Evolutionary conservation across 1,140 invertebrate genomes (phyloP).

Genomic region (Nebria ingens): DNA sequence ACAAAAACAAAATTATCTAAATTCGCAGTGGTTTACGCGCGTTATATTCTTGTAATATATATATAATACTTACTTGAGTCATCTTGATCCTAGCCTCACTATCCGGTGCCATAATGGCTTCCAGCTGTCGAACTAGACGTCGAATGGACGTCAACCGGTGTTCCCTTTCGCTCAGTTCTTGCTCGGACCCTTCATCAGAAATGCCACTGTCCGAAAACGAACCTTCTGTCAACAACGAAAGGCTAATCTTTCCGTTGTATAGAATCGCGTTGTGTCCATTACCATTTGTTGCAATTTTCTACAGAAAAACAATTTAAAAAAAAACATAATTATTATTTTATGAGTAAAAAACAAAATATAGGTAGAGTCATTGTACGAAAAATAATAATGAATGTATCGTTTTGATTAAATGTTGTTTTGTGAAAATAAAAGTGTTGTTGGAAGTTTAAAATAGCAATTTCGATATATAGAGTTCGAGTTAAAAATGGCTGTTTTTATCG

Average conservation of each 20-base stretch:
- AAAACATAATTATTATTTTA: not conserved
- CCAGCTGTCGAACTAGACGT: constrained; percentile 53
- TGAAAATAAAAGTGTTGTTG: too few species aligned
- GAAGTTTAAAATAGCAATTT: too few species aligned
- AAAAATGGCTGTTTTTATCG: too few species aligned
- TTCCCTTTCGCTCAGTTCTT: constrained; percentile 61
- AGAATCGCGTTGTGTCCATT: not conserved
- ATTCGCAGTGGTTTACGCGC: too few species aligned
- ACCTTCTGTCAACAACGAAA: constrained; percentile 38
- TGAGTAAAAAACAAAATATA: not conserved
- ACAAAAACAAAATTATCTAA: too few species aligned
- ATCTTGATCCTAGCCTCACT: constrained; percentile 50
- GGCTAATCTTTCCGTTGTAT: not conserved
- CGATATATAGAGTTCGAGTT: too few species aligned
- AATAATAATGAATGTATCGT: too few species aligned
- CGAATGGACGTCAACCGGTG: constrained; percentile 53
- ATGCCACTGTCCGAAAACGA: constrained; percentile 65
- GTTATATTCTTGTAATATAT: too few species aligned
- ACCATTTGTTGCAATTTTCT: not conserved
- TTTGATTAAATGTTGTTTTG: too few species aligned
- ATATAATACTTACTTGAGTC: constrained; percentile 34
- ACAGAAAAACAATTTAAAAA: not conserved
- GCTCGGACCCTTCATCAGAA: constrained; percentile 65
- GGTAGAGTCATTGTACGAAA: too few species aligned
- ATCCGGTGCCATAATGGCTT: constrained; percentile 52